Evolutionary conservation across 2,797 vertebrate species (phyloP), one percentile per base, ranked within the genome.

Genomic region (Tiaroga cobitis): DNA sequence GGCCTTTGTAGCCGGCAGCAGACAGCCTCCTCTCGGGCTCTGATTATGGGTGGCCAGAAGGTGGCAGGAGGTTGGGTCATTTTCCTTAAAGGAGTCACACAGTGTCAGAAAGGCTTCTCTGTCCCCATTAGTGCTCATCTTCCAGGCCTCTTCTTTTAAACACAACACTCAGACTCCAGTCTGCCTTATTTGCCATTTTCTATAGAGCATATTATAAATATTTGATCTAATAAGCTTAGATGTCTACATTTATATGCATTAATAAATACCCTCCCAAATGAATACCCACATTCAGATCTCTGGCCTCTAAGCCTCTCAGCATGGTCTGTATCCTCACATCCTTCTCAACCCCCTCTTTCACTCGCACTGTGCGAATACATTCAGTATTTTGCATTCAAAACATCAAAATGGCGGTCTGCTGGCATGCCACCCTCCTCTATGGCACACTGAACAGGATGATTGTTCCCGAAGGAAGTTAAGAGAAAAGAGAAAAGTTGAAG

Each of bases 351-450:
- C 41, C 76, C 43, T 43, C 19, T 11, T 54, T 41, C 32, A 8
- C 72, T 67, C 24, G 2, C 79, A 70, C 80, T 39, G 49, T 61
- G 46, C 56, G 80, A 85, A 80, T 54, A 77, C 43, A 70, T 83
- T 85, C 26, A 29, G 13, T 24, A 43, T 82, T 86, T 80, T 51
- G 77, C 81, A 85, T 83, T 88, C 75, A 63, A 86, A 89, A 88
- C 68, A 65, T 84, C 80, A 87, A 80, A 79, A 76, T 68, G 70
- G 51, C 21, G 21, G 81, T 46, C 46, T 61, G 46, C 41, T 68
- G 82, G 72, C 34, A 46, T 80, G 80, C 67, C 63, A 85, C 32
- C 39, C 51, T 37, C 11, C 41, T 73, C 43, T 51, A 21, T 39
- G 74, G 61, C 59, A 76, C 63, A 46, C 41, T 18, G 11, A 70